These are phyloP conservation scores for Venturia canescens DNA, from an alignment of 1,140 invertebrate genomes.

Conservation along the genomic window DNA sequence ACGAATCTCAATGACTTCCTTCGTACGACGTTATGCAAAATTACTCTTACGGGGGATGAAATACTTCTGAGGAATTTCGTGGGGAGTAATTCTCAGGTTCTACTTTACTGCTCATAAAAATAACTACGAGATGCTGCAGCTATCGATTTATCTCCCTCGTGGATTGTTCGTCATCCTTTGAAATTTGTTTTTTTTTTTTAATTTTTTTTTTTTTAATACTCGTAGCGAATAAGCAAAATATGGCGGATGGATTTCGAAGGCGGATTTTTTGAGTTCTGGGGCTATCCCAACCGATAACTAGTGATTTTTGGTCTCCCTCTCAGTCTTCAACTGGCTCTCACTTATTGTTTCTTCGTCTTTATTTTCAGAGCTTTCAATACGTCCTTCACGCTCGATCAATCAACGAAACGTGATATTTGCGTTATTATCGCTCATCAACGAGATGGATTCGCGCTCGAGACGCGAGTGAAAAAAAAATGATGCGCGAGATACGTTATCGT, in stretches of 20 bases:
- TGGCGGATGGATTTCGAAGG: neutral
- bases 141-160: neutral
- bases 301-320: conserved; percentile 25
- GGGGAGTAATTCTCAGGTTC: neutral
- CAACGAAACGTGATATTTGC: neutral
- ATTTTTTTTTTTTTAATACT: neutral
- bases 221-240: conserved; percentile 31
- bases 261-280: neutral
- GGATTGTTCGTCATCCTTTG: no score
- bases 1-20: neutral
- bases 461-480: neutral
- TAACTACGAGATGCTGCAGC: conserved; percentile 22
- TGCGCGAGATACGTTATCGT: neutral
- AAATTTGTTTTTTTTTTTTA: neutral
- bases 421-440: neutral
- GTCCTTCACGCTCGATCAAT: neutral
- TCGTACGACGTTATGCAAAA: neutral
- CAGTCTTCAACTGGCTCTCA: no score
- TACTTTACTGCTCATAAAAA: conserved; percentile 22
- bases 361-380: neutral
- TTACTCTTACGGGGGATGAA: neutral
- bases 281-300: conserved; percentile 15
- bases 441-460: neutral
- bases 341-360: no score
- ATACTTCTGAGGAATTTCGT: neutral